Evolutionary conservation across 2,888 invertebrate genomes (phyloP).

Genomic region (Microplitis manilae): DNA sequence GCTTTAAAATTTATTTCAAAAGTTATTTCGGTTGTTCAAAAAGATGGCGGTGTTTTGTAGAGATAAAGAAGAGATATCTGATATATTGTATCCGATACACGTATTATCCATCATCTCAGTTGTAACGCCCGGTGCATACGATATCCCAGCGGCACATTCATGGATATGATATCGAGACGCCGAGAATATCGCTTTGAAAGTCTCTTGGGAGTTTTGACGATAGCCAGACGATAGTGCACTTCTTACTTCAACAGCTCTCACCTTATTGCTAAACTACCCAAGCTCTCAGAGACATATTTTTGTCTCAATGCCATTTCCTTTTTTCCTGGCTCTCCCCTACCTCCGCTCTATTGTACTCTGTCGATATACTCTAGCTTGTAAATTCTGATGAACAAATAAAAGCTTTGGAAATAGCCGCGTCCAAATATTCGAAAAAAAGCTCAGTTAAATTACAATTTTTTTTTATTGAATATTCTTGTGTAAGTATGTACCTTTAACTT

Average conservation of each 20-base stretch:
- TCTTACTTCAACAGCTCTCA: constrained; percentile 11
- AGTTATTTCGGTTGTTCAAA: too few species aligned
- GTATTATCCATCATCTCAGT: constrained; percentile 51
- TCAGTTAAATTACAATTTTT: background rate
- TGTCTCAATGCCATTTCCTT: background rate
- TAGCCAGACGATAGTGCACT: constrained; percentile 33
- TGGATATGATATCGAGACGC: constrained; percentile 37
- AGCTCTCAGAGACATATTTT: background rate
- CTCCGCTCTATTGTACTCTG: background rate
- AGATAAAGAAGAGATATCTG: constrained; percentile 45
- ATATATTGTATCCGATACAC: constrained; percentile 51
- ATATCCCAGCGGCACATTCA: constrained; percentile 48
- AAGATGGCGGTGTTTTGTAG: too few species aligned
- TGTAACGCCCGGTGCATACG: constrained; percentile 51
- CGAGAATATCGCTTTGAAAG: constrained; percentile 32
- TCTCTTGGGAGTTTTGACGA: constrained; percentile 35
- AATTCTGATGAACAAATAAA: background rate
- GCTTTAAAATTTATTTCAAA: background rate
- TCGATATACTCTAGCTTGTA: background rate
- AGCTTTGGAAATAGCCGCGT: background rate
- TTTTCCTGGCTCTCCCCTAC: too few species aligned
- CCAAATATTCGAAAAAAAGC: background rate
- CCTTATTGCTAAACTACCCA: constrained; percentile 5
- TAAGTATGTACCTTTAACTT: background rate
- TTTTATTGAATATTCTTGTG: constrained; percentile 4